Evolutionary conservation across 2,888 invertebrate species (phyloP), one percentile per base, ranked within the genome.

Genomic region (Eudasyphora cyanicolor): DNA sequence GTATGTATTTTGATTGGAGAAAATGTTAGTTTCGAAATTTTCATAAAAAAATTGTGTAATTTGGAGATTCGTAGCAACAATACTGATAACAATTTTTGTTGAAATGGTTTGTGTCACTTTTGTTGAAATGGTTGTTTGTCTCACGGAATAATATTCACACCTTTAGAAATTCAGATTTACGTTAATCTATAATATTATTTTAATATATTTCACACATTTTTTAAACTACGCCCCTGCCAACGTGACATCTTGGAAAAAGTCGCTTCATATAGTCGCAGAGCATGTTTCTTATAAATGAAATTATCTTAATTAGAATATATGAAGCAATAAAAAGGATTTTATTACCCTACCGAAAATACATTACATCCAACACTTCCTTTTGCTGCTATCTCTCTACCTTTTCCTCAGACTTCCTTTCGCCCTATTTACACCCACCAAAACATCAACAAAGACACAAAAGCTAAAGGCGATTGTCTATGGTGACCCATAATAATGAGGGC

Each of bases 261-360:
- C 35, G 64, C 21, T 64, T 12, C 21, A 17, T 38, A 21, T 64
- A 21, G n/a, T n/a, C 35, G 17, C n/a, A 67, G 17, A 14, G 14
- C 6, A 38, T 42, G 35, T 42, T 42, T 42, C 42, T 73, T 79
- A 82, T 82, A 81, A 85, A 79, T 85, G 86, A 87, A 88, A 88
- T 87, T 87, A 86, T 85, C 86, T 86, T 87, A 88, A 88, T 88
- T 88, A 87, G 88, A 88, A 88, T 87, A 87, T 87, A 88, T 87
- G 86, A 87, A 82, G 87, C 85, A 85, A 87, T 88, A 87, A 88
- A 87, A 86, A 84, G 78, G 85, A 80, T 86, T 88, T 88, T 85
- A 86, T 86, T 85, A 78, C 79, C 75, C 8, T 57, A 67, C 67
- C 67, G 38, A 67, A 67, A 67, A 67, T 19, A 67, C 67, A 42